phyloP scores from a whole-genome alignment of 2,888 invertebrate genomes.

The Chirona hameri region DNA sequence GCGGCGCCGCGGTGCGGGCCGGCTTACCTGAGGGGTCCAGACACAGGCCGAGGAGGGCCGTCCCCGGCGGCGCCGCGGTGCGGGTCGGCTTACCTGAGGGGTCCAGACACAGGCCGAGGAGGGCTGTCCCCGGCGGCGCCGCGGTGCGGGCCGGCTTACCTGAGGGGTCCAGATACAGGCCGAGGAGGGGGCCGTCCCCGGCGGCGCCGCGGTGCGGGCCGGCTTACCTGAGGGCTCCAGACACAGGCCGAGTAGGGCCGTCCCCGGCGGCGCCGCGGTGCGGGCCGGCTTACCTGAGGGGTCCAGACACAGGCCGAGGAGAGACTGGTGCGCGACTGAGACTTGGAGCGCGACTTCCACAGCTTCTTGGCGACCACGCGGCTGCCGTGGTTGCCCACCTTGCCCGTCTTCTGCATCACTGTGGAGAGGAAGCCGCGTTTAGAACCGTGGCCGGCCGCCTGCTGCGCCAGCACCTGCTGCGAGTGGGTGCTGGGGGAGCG shows the following conservation, averaged over 20 bases:
- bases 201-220: no score
- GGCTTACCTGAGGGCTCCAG: no score
- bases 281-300: slow-evolving; percentile 67
- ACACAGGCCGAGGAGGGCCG: slow-evolving; percentile 55
- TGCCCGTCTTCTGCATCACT: slow-evolving; percentile 39
- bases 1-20: neutral
- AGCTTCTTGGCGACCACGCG: slow-evolving; percentile 76
- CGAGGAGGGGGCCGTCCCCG: no score
- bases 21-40: slow-evolving; percentile 84
- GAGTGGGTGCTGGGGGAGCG: neutral
- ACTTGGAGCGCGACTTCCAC: slow-evolving; percentile 79
- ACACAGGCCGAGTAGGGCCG: no score
- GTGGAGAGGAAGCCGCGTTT: slow-evolving; percentile 32
- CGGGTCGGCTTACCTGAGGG: slow-evolving; percentile 67
- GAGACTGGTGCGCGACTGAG: slow-evolving; percentile 64
- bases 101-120: slow-evolving; percentile 66
- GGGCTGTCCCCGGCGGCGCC: slow-evolving; percentile 43
- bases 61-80: neutral
- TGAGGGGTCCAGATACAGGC: slow-evolving; percentile 75
- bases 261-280: neutral
- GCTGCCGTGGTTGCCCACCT: slow-evolving; percentile 47
- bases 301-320: slow-evolving; percentile 66
- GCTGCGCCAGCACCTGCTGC: neutral
- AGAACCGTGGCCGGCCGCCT: neutral
- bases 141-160: slow-evolving; percentile 57